Conservation (phyloP, 2,888 invertebrate genomes). For the Eulithis prunata region DNA sequence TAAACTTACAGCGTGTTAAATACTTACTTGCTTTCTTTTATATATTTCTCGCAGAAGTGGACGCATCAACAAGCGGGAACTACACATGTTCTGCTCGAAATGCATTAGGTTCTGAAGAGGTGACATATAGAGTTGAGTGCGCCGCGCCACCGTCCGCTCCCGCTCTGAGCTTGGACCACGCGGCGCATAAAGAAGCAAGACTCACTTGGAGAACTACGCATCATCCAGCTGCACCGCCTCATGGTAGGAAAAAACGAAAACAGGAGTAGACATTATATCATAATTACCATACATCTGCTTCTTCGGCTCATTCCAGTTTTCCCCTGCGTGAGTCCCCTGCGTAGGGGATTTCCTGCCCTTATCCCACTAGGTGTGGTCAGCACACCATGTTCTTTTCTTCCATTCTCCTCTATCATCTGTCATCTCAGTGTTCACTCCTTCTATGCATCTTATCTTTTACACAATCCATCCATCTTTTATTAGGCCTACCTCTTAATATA, state of each 20-base stretch:
- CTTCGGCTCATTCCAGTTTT: no score
- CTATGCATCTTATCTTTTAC: no score
- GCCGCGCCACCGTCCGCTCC: constrained; percentile 90
- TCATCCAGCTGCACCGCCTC: constrained; percentile 84
- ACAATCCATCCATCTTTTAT: no score
- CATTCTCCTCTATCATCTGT: no score
- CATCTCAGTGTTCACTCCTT: no score
- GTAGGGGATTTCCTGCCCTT: no score
- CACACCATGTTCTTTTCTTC: no score
- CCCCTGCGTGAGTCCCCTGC: no score
- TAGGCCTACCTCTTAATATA: no score
- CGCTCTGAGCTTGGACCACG: constrained; percentile 87
- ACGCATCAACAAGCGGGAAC: constrained; percentile 89
- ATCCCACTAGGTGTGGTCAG: no score
- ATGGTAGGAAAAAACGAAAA: constrained; percentile 54
- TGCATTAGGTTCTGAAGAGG: constrained; percentile 92
- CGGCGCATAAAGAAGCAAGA: constrained; percentile 86
- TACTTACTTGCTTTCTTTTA: not conserved
- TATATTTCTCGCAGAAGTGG: constrained; percentile 81
- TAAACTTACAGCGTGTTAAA: not conserved
- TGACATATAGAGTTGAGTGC: constrained; percentile 91
- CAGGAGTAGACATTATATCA: no score
- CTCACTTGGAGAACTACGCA: constrained; percentile 79
- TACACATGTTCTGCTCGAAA: constrained; percentile 94
- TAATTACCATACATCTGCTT: no score